Evolutionary conservation across 2,113 vertebrate genomes (phyloP).

Genomic region (Lota lota): DNA sequence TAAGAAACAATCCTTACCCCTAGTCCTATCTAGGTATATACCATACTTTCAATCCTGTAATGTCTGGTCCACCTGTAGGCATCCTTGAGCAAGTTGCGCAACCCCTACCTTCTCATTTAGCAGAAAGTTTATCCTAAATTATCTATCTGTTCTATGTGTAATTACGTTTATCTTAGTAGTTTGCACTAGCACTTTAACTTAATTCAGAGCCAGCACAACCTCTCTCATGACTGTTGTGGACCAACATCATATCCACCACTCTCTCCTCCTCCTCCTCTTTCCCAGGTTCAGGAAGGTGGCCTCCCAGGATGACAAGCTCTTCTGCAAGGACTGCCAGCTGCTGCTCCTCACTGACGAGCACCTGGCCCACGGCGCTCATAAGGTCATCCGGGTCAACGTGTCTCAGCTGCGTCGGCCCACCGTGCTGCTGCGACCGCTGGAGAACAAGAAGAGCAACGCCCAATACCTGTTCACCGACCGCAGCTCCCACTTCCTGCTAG

Average conservation of each 20-base stretch:
- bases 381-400: slow-evolving; percentile 56
- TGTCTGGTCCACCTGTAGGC: not conserved
- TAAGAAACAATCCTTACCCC: slow-evolving; percentile 45
- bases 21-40: no score
- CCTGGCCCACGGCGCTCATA: slow-evolving; percentile 71
- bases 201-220: no score
- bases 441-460: slow-evolving; percentile 93
- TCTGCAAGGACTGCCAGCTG: slow-evolving; percentile 86
- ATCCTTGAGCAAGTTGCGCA: not conserved
- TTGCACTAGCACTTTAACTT: no score
- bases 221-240: no score
- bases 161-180: no score
- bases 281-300: slow-evolving; percentile 81
- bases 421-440: slow-evolving; percentile 79
- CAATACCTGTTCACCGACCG: slow-evolving; percentile 92
- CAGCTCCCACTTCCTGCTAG: slow-evolving; percentile 83
- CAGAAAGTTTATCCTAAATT: not conserved
- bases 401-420: slow-evolving; percentile 81
- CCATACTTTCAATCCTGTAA: not conserved
- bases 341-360: slow-evolving; percentile 77
- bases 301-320: slow-evolving; percentile 73
- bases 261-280: not conserved
- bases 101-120: not conserved
- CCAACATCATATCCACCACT: no score
- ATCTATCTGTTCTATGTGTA: not conserved